Evolutionary conservation across 2,797 vertebrate genomes (phyloP), one percentile per base, ranked within the genome.

Genomic region (Gastrophryne carolinensis): DNA sequence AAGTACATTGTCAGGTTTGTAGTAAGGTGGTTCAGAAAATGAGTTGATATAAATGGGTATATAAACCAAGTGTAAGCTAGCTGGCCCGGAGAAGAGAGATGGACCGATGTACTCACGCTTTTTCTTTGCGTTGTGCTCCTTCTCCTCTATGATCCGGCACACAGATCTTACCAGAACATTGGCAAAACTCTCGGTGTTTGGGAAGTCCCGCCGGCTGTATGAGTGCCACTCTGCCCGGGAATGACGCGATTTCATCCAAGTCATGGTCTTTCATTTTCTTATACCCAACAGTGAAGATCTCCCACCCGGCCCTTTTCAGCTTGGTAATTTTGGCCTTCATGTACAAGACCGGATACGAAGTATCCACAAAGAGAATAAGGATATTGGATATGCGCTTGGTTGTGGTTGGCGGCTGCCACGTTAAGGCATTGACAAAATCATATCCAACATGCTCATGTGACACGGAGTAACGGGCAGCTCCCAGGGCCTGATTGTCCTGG

Each of bases 81-180:
- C n/a, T n/a, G n/a, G n/a, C n/a, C n/a, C n/a, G n/a, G n/a, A n/a
- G n/a, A n/a, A n/a, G n/a, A n/a, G n/a, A n/a, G n/a, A n/a, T n/a
- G n/a, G n/a, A n/a, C n/a, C n/a, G n/a, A n/a, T n/a, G n/a, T 4
- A 71, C 68, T 60, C 44, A 71, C 68, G n/a, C 15, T 12, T 6
- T 27, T 60, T 71, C 39, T 71, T 71, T 17, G 27, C 35, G 0
- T 1, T 3, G 13, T 3, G 37, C 12, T 26, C 54, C 9, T 71
- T 66, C 2, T 2, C 13, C 63, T 66, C 68, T 6, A 71, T 47
- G 32, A 39, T 71, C 10, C 39, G 32, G 9, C 68, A 71, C 17
- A 60, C 39, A 0, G 68, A 71, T 11, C 15, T 27, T 3, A 19
- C 9, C 24, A 71, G 12, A 4, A 9, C 68, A 1, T 29, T 15